A percentile compares a stretch with the other conserved stretches of the same genome.
Conservation (phyloP, 1,140 invertebrate genomes). For the Drosophila burlai region DNA sequence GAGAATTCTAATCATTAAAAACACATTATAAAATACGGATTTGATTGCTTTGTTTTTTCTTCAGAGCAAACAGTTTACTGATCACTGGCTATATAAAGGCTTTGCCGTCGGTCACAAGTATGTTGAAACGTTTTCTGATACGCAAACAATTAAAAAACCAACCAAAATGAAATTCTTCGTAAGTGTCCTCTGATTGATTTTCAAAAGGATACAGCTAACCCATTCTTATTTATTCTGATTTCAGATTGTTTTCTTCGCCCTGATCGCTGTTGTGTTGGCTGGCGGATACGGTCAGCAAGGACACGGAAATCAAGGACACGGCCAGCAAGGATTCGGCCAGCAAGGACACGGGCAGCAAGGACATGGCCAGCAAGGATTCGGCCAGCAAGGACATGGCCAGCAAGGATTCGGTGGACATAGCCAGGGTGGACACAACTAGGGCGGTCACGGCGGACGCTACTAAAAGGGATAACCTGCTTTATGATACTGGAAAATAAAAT, state of each 20-base stretch:
- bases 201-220: background rate
- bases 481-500: too few relatives aligned
- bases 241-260: constrained; percentile 55
- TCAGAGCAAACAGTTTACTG: background rate
- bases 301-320: constrained; percentile 35
- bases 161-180: constrained; percentile 62
- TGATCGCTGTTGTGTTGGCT: constrained; percentile 50
- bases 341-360: constrained; percentile 27
- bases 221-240: background rate
- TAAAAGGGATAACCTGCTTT: too few relatives aligned
- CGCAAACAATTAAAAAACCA: constrained; percentile 21
- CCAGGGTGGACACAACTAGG: too few relatives aligned
- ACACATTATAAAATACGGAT: background rate
- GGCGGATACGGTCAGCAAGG: constrained; percentile 23
- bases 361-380: constrained; percentile 37
- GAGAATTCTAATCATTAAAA: background rate
- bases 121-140: constrained; percentile 34
- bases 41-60: constrained; percentile 27
- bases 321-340: constrained; percentile 40
- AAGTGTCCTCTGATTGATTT: background rate
- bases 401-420: too few relatives aligned
- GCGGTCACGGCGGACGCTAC: too few relatives aligned
- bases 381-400: constrained; percentile 16
- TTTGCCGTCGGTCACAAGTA: background rate
- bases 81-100: constrained; percentile 39